Percentiles rank a stretch among this genome's conserved stretches.
phyloP scores from a whole-genome alignment of 2,113 vertebrate species.

The Todiramphus saurophagus region DNA sequence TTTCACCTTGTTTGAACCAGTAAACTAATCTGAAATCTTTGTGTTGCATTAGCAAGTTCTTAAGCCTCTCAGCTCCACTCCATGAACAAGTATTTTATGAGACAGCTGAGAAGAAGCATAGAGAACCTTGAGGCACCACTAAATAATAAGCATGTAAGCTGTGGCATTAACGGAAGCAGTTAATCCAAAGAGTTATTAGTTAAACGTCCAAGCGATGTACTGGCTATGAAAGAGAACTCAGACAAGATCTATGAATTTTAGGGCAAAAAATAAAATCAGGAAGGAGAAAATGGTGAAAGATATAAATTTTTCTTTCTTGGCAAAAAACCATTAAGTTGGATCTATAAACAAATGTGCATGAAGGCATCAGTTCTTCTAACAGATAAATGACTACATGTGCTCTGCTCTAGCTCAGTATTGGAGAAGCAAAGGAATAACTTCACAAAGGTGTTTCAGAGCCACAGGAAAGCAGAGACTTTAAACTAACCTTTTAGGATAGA shows the following conservation, averaged over 20 bases:
- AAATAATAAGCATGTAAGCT: background rate
- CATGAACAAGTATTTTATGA: background rate
- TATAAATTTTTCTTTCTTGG: background rate
- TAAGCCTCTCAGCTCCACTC: background rate
- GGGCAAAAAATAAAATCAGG: background rate
- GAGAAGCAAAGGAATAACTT: background rate
- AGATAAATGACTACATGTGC: background rate
- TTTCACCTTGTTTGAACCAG: background rate
- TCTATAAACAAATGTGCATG: background rate
- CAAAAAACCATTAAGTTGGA: background rate
- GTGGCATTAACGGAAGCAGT: background rate
- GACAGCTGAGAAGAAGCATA: background rate
- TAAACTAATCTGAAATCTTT: background rate
- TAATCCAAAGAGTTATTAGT: background rate
- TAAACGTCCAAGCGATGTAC: background rate
- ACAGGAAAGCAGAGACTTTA: background rate
- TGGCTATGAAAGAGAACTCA: background rate
- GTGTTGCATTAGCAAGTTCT: background rate
- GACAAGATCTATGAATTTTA: background rate
- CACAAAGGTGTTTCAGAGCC: background rate
- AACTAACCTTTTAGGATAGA: background rate
- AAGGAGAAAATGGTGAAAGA: background rate
- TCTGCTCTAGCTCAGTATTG: background rate
- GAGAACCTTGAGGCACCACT: background rate
- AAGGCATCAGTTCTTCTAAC: background rate